Evolutionary conservation across 1,140 invertebrate species (phyloP), one percentile per base, ranked within the genome.

Genomic region (Heliconius hewitsoni): DNA sequence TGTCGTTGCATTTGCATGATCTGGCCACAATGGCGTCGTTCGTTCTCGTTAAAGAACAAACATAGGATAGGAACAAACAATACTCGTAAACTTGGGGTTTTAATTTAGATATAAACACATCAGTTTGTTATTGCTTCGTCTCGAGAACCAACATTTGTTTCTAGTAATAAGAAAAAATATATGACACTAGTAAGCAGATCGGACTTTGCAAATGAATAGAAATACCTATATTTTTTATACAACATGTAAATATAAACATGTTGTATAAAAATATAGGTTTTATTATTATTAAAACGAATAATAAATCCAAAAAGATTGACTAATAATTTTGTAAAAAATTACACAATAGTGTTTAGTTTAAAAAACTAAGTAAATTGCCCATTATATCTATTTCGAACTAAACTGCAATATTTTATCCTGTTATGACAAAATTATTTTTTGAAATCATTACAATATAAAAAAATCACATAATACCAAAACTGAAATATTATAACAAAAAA

Each of bases 1-100:
- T 72, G 37, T 72, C 37, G 11, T 42, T 39, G 71, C 23, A 72
- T 72, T 72, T 72, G 71, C 71, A 72, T 42, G 37, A 72, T 72
- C 37, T 72, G 37, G 37, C 34, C 37, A 72, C 30, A 72, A 72
- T 72, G 37, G 71, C 71, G 37, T 13, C 37, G 37, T 72, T 72
- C 18, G 71, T 72, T 42, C 71, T 72, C 71, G 71, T 72, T 72
- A 72, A 72, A n/a, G 71, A 39, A 72, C 71, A 9, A 39, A 66
- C 27, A 30, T 30, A 27, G 27, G 23, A 66, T n/a, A n/a, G n/a
- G n/a, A n/a, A n/a, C n/a, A n/a, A n/a, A n/a, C n/a, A n/a, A 66
- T 66, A 27, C 23, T 66, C 60, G 60, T 66, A 66, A 66, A 66
- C 60, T 66, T 66, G 23, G 27, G 60, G 60, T 66, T 66, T 66